Base-by-base conservation (phyloP, 2,113 vertebrate species). In the Sceloporus tristichus region DNA sequence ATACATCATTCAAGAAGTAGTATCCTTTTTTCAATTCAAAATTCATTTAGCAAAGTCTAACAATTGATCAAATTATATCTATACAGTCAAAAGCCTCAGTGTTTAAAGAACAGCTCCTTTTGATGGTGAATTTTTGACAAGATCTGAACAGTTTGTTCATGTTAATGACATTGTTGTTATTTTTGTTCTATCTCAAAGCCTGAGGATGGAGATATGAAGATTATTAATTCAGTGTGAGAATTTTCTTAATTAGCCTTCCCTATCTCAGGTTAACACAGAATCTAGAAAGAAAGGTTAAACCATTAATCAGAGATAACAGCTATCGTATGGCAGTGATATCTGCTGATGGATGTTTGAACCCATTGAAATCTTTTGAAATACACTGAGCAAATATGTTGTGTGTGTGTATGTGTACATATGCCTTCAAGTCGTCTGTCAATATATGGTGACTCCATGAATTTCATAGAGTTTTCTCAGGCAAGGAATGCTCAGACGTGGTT, bases 221-320 rank as follows among this genome's bases (percentile, higher is more conserved):
- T 82, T 79, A 93, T 87, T 95, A 92, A 94, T 94, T 95, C 93
- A 95, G 95, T 95, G 92, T 94, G 92, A 85, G 94, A 92, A 95
- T 96, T 95, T 92, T 92, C 70, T 80, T 95, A 93, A 96, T 96
- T 93, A 94, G 74, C 80, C 77, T 82, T 84, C 93, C 92, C 77
- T 89, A 27, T 85, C 90, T 92, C 87, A 89, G 86, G 92, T 38
- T 90, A 92, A 92, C 85, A 92, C 90, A 89, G 88, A 86, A 77
- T 66, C 59, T 91, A 83, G 81, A 90, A 95, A 86, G 59, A 85
- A 89, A 94, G 86, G 90, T 84, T 93, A 90, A 93, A 82, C 56
- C 87, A 73, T 27, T 78, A 90, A 25, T 29, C 66, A 10, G 18
- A 90, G 91, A 48, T 86, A 18, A 68, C 18, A 18, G 56, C 18